phyloP scores from a whole-genome alignment of 2,888 invertebrate genomes.

The Dioctria linearis region DNA sequence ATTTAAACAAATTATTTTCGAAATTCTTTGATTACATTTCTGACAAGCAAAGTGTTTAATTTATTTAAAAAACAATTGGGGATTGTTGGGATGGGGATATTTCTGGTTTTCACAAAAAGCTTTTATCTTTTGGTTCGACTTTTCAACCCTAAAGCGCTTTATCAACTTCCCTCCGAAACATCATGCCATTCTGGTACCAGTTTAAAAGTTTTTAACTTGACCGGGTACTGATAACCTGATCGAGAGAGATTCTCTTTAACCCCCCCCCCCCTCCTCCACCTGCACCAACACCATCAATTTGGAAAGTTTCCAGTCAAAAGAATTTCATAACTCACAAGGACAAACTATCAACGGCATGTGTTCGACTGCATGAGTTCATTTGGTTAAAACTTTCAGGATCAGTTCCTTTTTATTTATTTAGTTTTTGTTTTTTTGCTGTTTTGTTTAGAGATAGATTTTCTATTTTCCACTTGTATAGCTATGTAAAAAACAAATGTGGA shows the following conservation, averaged over 20 bases:
- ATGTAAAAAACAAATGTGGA: conserved; percentile 4
- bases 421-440: no score
- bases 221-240: neutral
- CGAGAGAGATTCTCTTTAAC: neutral
- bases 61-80: no score
- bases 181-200: neutral
- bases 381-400: neutral
- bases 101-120: neutral
- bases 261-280: neutral
- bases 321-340: conserved; percentile 29
- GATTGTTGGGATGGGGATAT: no score
- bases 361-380: conserved; percentile 12
- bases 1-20: no score
- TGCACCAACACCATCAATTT: no score
- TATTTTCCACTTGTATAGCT: neutral
- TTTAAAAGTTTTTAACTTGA: neutral
- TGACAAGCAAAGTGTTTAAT: neutral
- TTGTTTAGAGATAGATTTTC: no score
- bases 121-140: neutral
- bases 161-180: neutral
- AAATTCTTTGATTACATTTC: neutral
- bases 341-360: conserved; percentile 31
- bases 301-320: conserved; percentile 26
- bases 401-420: no score
- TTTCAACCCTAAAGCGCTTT: conserved; percentile 1